These are phyloP conservation scores for Amblyopsis hoosieri DNA, from an alignment of 2,797 vertebrate species.

Conservation along the genomic window DNA sequence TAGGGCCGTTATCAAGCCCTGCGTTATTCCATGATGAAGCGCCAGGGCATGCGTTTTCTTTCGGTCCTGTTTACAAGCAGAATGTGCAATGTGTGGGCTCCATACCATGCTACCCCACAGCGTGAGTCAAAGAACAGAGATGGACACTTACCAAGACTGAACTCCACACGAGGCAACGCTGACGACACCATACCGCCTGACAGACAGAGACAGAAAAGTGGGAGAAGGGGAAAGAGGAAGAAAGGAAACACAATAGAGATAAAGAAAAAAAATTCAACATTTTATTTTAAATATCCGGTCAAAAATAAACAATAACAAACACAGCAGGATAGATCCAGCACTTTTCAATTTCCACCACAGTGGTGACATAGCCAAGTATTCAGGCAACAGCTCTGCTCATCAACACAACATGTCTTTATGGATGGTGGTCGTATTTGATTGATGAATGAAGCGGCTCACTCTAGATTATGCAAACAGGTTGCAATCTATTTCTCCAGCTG, in stretches of 20 bases:
- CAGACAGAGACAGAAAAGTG: slow-evolving; percentile 28
- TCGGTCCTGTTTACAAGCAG: too few relatives aligned
- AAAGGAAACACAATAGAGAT: slow-evolving; percentile 11
- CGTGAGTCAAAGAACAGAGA: slow-evolving; percentile 23
- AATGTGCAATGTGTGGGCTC: neutral
- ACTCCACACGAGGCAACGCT: slow-evolving; percentile 66
- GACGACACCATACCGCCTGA: slow-evolving; percentile 59
- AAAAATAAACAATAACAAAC: neutral
- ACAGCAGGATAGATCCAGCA: neutral
- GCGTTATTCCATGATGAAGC: too few relatives aligned
- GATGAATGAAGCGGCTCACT: slow-evolving; percentile 52
- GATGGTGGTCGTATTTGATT: slow-evolving; percentile 26
- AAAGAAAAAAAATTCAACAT: neutral
- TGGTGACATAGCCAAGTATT: too few relatives aligned
- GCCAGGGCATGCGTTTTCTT: too few relatives aligned
- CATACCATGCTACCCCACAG: slow-evolving; percentile 1
- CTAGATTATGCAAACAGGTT: slow-evolving; percentile 64
- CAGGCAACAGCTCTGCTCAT: neutral
- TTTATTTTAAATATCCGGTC: neutral
- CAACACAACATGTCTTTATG: slow-evolving; percentile 11
- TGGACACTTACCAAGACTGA: slow-evolving; percentile 72
- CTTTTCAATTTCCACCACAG: neutral
- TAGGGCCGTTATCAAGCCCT: too few relatives aligned
- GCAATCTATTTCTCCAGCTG: slow-evolving; percentile 48
- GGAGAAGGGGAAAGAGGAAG: slow-evolving; percentile 2